Conservation (phyloP, 2,888 invertebrate genomes). For the Lepidocyrtinus sp. region DNA sequence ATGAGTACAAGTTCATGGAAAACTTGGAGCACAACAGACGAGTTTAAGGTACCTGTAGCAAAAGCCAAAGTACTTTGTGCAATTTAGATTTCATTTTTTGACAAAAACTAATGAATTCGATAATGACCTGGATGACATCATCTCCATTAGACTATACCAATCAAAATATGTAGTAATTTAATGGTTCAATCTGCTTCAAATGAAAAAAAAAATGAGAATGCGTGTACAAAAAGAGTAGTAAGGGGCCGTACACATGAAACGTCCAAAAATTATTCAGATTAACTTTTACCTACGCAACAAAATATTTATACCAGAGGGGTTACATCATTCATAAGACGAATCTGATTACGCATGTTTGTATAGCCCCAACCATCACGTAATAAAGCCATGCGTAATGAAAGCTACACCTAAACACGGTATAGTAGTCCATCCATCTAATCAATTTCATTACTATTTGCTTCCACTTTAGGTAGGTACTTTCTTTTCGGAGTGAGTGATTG, state of each 20-base stretch:
- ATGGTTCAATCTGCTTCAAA: background rate
- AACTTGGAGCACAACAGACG: background rate
- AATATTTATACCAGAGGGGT: too few relatives aligned
- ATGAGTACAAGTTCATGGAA: background rate
- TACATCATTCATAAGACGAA: too few relatives aligned
- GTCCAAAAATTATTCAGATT: too few relatives aligned
- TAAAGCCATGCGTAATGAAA: constrained; percentile 9
- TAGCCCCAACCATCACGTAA: constrained; percentile 10
- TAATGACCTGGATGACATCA: constrained; percentile 18
- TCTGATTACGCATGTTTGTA: too few relatives aligned
- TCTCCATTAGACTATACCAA: too few relatives aligned
- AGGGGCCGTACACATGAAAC: background rate
- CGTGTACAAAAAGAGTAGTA: background rate
- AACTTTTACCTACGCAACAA: too few relatives aligned
- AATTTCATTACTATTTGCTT: background rate
- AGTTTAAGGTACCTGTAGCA: background rate
- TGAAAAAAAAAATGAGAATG: too few relatives aligned
- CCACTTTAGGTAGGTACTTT: constrained; percentile 2
- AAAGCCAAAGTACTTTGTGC: background rate
- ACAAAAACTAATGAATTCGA: constrained; percentile 1
- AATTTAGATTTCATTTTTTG: constrained; percentile 1
- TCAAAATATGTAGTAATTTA: constrained; percentile 12
- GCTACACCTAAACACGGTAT: background rate
- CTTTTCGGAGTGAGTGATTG: background rate
- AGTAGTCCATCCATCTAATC: background rate